Conservation (phyloP, 1,140 invertebrate species). For the Latrodectus geometricus region DNA sequence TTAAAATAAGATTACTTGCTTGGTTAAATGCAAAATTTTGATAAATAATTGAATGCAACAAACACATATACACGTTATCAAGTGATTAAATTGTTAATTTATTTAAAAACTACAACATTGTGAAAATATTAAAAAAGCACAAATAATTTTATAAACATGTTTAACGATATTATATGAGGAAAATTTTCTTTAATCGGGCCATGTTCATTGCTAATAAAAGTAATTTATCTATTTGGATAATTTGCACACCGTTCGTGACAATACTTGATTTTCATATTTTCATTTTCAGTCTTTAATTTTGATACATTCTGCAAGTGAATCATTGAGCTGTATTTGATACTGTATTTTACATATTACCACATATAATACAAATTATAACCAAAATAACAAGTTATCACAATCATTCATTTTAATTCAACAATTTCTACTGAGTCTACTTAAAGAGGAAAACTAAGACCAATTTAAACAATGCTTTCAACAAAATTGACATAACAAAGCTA, state of each 20-base stretch:
- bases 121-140: too few species aligned
- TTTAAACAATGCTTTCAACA: neutral
- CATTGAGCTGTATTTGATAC: slow-evolving; percentile 53
- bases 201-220: slow-evolving; percentile 51
- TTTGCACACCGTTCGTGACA: slow-evolving; percentile 95
- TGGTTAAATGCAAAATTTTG: too few species aligned
- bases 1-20: too few species aligned
- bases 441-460: neutral
- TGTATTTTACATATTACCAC: slow-evolving; percentile 36
- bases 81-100: too few species aligned
- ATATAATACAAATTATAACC: neutral
- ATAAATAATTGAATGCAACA: too few species aligned
- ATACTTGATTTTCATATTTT: slow-evolving; percentile 94
- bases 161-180: neutral
- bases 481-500: neutral
- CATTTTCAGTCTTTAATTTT: slow-evolving; percentile 97
- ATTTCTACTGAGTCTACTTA: neutral
- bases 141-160: too few species aligned
- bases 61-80: too few species aligned
- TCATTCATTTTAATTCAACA: neutral
- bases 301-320: slow-evolving; percentile 92
- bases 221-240: slow-evolving; percentile 80
- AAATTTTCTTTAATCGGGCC: neutral
- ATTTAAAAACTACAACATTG: too few species aligned
- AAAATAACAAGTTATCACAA: slow-evolving; percentile 23